phyloP scores from a whole-genome alignment of 2,797 vertebrate species.

The Cyprinodon diabolis region DNA sequence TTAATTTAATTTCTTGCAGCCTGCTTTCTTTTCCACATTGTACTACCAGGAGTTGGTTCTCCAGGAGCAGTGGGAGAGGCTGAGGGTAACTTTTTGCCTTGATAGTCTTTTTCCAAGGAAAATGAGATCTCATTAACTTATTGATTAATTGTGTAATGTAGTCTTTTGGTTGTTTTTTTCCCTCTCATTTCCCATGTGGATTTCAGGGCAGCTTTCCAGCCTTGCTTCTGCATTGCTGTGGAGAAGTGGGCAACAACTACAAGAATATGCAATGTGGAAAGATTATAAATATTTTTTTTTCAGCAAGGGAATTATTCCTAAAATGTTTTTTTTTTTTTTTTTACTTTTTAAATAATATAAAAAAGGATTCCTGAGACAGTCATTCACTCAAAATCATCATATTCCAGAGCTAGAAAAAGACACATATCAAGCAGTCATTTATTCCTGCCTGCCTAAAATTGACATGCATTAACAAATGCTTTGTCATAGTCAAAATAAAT shows the following conservation, averaged over 20 bases:
- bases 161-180: conserved; percentile 71
- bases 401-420: background rate
- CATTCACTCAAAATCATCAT: background rate
- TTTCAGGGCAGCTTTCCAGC: conserved; percentile 69
- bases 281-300: conserved; percentile 3
- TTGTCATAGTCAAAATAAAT: too few species aligned
- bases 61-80: conserved; percentile 46
- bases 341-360: background rate
- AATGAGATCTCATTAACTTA: conserved; percentile 85
- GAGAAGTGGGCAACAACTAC: conserved; percentile 57
- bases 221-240: conserved; percentile 47
- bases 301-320: background rate
- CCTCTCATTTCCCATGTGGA: conserved; percentile 59
- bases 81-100: conserved; percentile 72
- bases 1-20: conserved; percentile 83
- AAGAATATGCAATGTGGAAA: conserved; percentile 40
- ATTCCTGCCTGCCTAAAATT: background rate
- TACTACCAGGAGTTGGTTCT: conserved; percentile 72
- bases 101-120: conserved; percentile 78
- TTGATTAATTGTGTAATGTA: conserved; percentile 84
- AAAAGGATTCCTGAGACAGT: background rate
- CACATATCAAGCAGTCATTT: background rate
- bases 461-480: background rate
- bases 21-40: conserved; percentile 74
- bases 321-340: background rate